These are phyloP conservation scores for Cephalopholis sonnerati DNA, from an alignment of 2,113 vertebrate genomes.

Conservation along the genomic window DNA sequence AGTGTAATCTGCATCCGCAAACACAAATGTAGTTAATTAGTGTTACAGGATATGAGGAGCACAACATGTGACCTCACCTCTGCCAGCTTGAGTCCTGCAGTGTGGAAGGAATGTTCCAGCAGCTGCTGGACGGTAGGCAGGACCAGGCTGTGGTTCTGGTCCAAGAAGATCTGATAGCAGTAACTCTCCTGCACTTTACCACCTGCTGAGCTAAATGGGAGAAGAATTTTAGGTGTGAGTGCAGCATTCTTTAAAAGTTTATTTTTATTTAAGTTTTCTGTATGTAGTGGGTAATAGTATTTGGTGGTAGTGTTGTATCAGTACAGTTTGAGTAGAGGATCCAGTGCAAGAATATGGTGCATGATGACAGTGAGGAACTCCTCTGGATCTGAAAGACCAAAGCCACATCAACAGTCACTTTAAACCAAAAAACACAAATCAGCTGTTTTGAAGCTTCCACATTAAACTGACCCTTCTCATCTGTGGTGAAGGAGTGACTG, in stretches of 20 bases:
- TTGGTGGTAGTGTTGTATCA: background rate
- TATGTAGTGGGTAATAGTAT: too few species aligned
- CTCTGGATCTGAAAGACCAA: slow-evolving; percentile 88
- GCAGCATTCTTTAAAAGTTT: background rate
- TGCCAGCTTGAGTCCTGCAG: slow-evolving; percentile 86
- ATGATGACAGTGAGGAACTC: slow-evolving; percentile 93
- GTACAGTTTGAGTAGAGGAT: slow-evolving; percentile 91
- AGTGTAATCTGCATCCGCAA: too few species aligned
- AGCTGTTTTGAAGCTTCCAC: background rate
- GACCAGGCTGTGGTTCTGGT: slow-evolving; percentile 89
- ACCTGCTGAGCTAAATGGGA: slow-evolving; percentile 71
- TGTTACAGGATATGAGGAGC: background rate
- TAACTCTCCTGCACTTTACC: slow-evolving; percentile 88
- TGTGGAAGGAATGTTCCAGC: slow-evolving; percentile 91
- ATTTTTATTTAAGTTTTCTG: background rate
- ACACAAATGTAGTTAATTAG: background rate
- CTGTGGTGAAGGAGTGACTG: slow-evolving; percentile 89
- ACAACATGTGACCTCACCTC: slow-evolving; percentile 81
- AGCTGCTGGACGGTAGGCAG: slow-evolving; percentile 92
- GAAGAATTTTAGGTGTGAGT: background rate
- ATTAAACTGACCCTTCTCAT: slow-evolving; percentile 88
- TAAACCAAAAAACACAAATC: background rate
- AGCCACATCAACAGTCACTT: background rate
- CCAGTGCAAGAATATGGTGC: slow-evolving; percentile 89
- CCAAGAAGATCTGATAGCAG: slow-evolving; percentile 94